Conservation (phyloP, 1,140 invertebrate genomes). For the Aphidius ervi region DNA sequence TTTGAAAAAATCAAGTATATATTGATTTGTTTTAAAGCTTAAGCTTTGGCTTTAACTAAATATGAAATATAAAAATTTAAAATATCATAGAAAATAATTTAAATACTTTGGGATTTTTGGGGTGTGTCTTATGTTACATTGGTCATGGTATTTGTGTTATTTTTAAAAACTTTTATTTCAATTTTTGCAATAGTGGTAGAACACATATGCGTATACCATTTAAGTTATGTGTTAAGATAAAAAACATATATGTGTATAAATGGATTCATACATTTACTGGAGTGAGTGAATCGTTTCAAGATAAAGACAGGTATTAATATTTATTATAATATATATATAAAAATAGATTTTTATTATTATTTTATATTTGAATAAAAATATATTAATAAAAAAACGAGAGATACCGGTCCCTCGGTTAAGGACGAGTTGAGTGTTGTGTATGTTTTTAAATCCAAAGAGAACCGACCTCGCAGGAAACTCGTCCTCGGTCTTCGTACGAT, state of each 20-base stretch:
- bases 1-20: no score
- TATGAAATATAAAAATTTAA: background rate
- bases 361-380: background rate
- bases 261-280: background rate
- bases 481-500: background rate
- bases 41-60: background rate
- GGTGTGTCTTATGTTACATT: conserved; percentile 23
- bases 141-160: conserved; percentile 10
- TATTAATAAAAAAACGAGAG: background rate
- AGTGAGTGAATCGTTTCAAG: background rate
- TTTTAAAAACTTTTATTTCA: no score
- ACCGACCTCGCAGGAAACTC: conserved; percentile 14
- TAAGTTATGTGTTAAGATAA: no score
- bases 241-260: background rate
- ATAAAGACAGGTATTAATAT: background rate
- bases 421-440: conserved; percentile 13
- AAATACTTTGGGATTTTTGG: conserved; percentile 4
- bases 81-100: no score
- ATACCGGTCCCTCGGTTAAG: conserved; percentile 19
- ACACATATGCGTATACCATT: background rate
- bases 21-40: background rate
- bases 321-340: background rate
- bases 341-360: background rate
- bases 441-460: conserved; percentile 4
- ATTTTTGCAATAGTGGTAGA: conserved; percentile 13